A percentile compares a stretch with the other conserved stretches of the same genome.
phyloP scores from a whole-genome alignment of 2,113 vertebrate genomes.

The Psittacus erithacus region DNA sequence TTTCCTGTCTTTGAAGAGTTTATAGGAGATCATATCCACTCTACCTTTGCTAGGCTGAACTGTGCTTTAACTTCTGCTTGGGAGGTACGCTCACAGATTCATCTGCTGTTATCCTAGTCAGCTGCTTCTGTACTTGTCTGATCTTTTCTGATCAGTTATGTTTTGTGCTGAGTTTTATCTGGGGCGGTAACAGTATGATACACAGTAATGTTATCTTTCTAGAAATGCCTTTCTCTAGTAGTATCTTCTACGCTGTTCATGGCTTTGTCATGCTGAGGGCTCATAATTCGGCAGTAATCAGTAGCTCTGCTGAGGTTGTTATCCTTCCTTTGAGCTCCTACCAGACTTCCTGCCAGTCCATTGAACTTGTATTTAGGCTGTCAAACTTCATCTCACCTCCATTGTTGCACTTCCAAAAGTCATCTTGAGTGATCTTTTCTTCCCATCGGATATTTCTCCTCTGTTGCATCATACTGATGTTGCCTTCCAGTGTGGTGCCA shows the following conservation, averaged over 20 bases:
- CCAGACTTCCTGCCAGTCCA: neutral
- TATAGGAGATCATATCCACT: neutral
- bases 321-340: neutral
- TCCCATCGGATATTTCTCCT: neutral
- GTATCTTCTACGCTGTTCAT: neutral
- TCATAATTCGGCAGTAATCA: conserved; percentile 33
- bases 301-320: neutral
- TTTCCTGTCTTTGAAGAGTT: neutral
- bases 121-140: neutral
- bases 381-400: neutral
- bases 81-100: neutral
- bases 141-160: neutral
- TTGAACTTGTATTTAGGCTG: neutral
- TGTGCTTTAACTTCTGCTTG: neutral
- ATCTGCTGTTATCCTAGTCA: neutral
- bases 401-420: neutral
- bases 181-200: neutral
- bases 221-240: conserved; percentile 30
- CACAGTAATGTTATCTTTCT: conserved; percentile 9
- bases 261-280: neutral
- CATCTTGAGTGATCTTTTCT: neutral
- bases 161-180: conserved; percentile 6
- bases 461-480: neutral
- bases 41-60: neutral
- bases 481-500: neutral